Evolutionary conservation across 2,888 invertebrate genomes (phyloP).

Genomic region (Ectemnius cavifrons): DNA sequence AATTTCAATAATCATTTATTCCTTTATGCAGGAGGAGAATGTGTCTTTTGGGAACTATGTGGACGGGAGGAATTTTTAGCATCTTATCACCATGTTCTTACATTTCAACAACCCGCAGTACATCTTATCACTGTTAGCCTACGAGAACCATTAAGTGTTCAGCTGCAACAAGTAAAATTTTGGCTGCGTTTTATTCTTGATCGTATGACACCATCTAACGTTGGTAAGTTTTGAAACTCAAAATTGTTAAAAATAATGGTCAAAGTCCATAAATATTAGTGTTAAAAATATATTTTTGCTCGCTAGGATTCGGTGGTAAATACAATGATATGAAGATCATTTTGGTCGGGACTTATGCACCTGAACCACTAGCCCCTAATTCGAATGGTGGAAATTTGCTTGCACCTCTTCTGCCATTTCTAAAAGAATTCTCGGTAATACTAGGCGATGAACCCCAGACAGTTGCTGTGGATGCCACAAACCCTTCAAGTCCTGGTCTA

Average conservation of each 20-base stretch:
- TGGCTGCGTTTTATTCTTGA: constrained; percentile 88
- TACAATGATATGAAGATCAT: constrained; percentile 73
- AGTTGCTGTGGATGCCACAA: constrained; percentile 75
- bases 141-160: constrained; percentile 83
- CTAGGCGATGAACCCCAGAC: constrained; percentile 74
- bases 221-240: constrained; percentile 76
- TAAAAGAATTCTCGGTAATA: constrained; percentile 73
- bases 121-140: constrained; percentile 85
- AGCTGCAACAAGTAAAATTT: constrained; percentile 84
- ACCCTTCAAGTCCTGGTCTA: constrained; percentile 76
- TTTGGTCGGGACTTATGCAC: constrained; percentile 76
- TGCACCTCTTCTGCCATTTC: constrained; percentile 71
- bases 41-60: constrained; percentile 85
- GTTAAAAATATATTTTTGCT: constrained; percentile 18
- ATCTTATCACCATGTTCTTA: constrained; percentile 86
- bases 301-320: constrained; percentile 73
- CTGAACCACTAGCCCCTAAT: constrained; percentile 72
- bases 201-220: constrained; percentile 81
- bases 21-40: constrained; percentile 77
- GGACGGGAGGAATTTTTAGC: constrained; percentile 86
- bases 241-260: too few relatives aligned
- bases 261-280: background rate
- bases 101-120: constrained; percentile 78
- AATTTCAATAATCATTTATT: too few relatives aligned
- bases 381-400: constrained; percentile 70